Evolutionary conservation across 2,888 invertebrate species (phyloP).

Genomic region (Ernsta delagoae): DNA sequence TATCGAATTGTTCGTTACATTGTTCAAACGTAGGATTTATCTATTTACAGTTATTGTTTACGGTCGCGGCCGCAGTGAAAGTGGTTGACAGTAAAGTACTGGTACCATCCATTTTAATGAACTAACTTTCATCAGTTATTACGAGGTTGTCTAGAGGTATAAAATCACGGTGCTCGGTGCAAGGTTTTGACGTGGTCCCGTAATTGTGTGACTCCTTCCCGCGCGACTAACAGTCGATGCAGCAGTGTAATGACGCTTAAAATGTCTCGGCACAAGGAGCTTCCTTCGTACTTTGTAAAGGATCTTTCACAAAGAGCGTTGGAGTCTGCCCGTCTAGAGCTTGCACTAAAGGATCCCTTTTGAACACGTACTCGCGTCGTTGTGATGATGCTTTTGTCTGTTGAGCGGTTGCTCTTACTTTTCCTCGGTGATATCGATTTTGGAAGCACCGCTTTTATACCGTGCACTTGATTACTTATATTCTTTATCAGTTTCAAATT

Average conservation of each 20-base stretch:
- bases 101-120: slow-evolving; percentile 50
- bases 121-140: slow-evolving; percentile 48
- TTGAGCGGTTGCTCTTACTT: slow-evolving; percentile 21
- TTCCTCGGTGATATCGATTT: slow-evolving; percentile 24
- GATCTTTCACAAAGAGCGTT: slow-evolving; percentile 24
- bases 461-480: background rate
- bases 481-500: too few relatives aligned
- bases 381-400: slow-evolving; percentile 33
- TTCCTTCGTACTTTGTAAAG: slow-evolving; percentile 24
- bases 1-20: slow-evolving; percentile 12
- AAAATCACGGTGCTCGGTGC: slow-evolving; percentile 13
- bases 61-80: slow-evolving; percentile 49
- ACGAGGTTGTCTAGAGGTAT: slow-evolving; percentile 34
- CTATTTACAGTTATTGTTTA: slow-evolving; percentile 43
- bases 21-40: slow-evolving; percentile 36
- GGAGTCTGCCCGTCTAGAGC: slow-evolving; percentile 25
- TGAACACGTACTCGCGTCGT: slow-evolving; percentile 19
- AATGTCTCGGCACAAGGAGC: slow-evolving; percentile 1
- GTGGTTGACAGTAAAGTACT: slow-evolving; percentile 44
- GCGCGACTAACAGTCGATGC: slow-evolving; percentile 12
- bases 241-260: slow-evolving; percentile 23
- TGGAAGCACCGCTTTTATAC: slow-evolving; percentile 10
- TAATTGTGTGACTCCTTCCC: slow-evolving; percentile 17
- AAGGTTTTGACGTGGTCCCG: background rate
- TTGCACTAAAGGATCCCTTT: slow-evolving; percentile 29